A percentile compares a stretch with the other conserved stretches of the same genome.
These are phyloP conservation scores for Nymphalis c-album DNA, from an alignment of 2,888 invertebrate genomes.

Conservation along the genomic window DNA sequence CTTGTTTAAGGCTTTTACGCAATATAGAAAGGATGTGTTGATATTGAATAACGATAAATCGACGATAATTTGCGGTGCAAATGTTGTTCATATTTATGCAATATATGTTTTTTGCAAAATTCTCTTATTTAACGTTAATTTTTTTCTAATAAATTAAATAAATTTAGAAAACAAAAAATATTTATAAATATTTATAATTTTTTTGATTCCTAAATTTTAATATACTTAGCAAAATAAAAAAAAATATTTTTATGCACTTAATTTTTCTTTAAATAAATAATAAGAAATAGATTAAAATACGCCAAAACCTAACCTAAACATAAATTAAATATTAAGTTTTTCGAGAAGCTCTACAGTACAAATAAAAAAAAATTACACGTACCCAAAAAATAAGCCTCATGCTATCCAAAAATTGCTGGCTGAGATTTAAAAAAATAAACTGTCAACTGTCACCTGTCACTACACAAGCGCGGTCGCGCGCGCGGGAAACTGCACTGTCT, in stretches of 20 bases:
- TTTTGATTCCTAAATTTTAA: no score
- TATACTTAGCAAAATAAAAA: no score
- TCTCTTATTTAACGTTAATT: no score
- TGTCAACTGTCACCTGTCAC: conserved; percentile 50
- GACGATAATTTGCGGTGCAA: conserved; percentile 11
- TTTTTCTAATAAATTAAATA: no score
- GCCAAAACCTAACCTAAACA: not conserved
- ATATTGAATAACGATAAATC: conserved; percentile 40
- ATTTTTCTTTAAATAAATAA: not conserved
- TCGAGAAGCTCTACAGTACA: not conserved
- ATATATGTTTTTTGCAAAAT: not conserved
- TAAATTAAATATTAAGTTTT: not conserved
- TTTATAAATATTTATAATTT: not conserved
- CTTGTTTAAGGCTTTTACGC: conserved; percentile 43
- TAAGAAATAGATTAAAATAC: not conserved
- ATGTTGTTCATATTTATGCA: conserved; percentile 10
- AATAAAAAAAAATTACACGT: conserved; percentile 44
- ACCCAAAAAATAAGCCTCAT: conserved; percentile 78
- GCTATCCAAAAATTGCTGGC: conserved; percentile 63
- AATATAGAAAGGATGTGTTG: conserved; percentile 45
- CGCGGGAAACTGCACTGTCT: conserved; percentile 49
- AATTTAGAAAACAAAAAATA: not conserved
- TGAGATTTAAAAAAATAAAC: conserved; percentile 51
- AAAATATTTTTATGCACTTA: not conserved
- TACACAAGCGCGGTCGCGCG: conserved; percentile 74